Evolutionary conservation across 2,113 vertebrate genomes (phyloP), one percentile per base, ranked within the genome.

Genomic region (Tragelaphus scriptus): DNA sequence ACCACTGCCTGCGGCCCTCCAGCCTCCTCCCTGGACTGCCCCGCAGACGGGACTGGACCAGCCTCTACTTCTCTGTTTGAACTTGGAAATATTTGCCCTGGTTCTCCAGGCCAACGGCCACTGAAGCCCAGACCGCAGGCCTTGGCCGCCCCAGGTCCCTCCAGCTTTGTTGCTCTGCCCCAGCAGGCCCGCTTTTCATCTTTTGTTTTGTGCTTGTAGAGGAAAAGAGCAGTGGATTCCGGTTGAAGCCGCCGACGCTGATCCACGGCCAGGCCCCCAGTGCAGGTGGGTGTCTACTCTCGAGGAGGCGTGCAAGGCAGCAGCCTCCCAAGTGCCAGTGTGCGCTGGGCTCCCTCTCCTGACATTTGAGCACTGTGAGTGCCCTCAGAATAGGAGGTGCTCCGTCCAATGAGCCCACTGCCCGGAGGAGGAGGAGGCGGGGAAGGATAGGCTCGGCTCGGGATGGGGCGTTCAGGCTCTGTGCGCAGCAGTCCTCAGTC

Each of bases 191-290:
- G 0, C 55, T 25, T 55, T 58, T 96, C 84, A 71, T 56, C 17
- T 65, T 79, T n/a, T 89, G 28, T 97, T 6, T 97, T 98, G 40
- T 98, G 44, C 96, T 98, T 98, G 8, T 97, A 99, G 99, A 99
- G 98, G 99, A 99, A 84, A 99, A 99, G 98, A 99, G 99, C 68
- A 99, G 99, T 53, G 99, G 99, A 68, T 99, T 99, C 98, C 99
- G 99, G 85, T 98, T 99, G 98, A 99, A 99, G 98, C 99, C 99
- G 0, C 99, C 99, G 0, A 99, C 99, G 40, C 99, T 99, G 81
- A 99, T 99, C 98, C 99, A 99, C 58, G 99, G 99, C 90, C 99
- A 99, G 98, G 99, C 99, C 10, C 99, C 99, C 30, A 99, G 99
- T 96, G 99, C 99, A 99, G 99, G 99, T 99, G 98, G 97, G 99